Base-by-base conservation (phyloP, 2,888 invertebrate species). In the Meta bourneti region DNA sequence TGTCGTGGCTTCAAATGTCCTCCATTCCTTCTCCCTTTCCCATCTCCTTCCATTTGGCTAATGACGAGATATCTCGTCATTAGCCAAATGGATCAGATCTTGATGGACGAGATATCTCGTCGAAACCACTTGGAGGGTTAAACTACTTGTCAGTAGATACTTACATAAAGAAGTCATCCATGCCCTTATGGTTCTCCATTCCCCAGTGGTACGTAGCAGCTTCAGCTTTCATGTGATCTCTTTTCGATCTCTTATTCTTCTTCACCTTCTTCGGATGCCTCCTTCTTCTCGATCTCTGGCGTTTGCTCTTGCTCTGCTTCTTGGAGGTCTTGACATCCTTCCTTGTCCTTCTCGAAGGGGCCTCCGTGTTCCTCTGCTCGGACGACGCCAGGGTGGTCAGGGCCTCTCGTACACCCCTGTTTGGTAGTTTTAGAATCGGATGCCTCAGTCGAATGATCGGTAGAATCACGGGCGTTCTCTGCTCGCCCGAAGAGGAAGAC, bases 161-260 rank as follows among this genome's bases (percentile, higher is more conserved):
- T 91, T 82, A 91, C 90, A 86, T 80, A 61, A 91, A 91, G 9
- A 82, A 82, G 61, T 86, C 90, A 54, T 91, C 90, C 52, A 61
- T 91, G 16, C 54, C 81, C 49, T 82, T 91, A 5, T 91, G 90
- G 5, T 81, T 91, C 13, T 91, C 90, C 82, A 91, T 69, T 52
- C 90, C 90, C 90, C 90, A 91, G 54, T 86, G 86, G 16, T 86
- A 86, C 6, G 86, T 82, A 4, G 90, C 75, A 16, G 70, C 82
- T 61, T 81, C 77, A 7, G 86, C 77, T 71, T 77, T 81, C 77
- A 82, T 77, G 19, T 86, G 34, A 0, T 91, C 90, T 1, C 70
- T 69, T 7, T 49, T 71, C 0, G 89, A 83, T 54, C 82, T 89
- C n/a, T 80, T 85, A 8, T 61, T 80, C 13, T 78, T 72, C 54